These are phyloP conservation scores for human (Homo sapiens) DNA, from an alignment of 2,113 vertebrate genomes.

Conservation along the genomic window DNA sequence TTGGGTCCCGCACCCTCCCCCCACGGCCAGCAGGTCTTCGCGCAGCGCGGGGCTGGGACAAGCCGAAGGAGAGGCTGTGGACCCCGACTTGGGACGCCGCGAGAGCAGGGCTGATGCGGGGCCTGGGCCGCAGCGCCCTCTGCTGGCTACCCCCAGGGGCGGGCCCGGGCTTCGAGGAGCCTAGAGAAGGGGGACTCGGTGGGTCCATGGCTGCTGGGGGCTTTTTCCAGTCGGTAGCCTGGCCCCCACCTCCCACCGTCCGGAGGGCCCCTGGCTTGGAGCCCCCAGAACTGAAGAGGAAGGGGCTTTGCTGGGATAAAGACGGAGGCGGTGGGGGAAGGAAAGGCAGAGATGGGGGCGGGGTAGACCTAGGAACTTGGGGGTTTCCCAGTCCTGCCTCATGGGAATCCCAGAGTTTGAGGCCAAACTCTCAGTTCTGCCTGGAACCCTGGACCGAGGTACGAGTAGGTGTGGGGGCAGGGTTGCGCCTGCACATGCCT, in stretches of 20 bases:
- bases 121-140: constrained; percentile 58
- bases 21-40: neutral
- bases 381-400: constrained; percentile 16
- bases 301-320: neutral
- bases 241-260: neutral
- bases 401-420: constrained; percentile 5
- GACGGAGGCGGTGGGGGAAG: neutral
- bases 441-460: neutral
- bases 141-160: constrained; percentile 50
- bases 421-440: neutral
- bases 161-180: neutral
- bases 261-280: neutral
- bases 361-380: neutral
- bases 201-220: neutral
- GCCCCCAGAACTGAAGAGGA: neutral
- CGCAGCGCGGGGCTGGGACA: neutral
- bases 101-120: neutral
- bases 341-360: neutral
- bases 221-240: neutral
- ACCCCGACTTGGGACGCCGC: neutral
- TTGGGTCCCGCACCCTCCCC: neutral
- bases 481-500: neutral
- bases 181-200: neutral
- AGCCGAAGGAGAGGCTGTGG: neutral
- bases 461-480: neutral